Conservation (phyloP, 2,797 vertebrate genomes). For the Labroides dimidiatus region DNA sequence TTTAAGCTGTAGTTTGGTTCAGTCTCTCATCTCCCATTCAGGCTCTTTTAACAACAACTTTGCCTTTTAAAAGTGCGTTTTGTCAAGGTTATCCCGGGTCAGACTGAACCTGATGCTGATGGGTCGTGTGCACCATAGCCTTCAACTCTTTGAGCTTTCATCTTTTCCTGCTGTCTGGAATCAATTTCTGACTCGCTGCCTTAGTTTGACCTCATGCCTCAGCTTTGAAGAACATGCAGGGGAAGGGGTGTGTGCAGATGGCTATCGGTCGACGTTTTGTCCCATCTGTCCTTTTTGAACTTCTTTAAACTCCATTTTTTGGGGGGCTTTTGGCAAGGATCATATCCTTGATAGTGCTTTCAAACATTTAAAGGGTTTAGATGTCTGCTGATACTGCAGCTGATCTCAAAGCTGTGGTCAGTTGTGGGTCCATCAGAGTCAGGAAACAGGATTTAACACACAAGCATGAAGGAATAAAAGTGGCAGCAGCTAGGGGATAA, state of each 20-base stretch:
- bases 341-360: neutral
- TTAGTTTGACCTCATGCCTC: slow-evolving; percentile 51
- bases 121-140: slow-evolving; percentile 16
- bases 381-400: neutral
- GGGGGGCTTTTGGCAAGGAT: neutral
- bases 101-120: slow-evolving; percentile 27
- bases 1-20: neutral
- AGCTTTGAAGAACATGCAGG: slow-evolving; percentile 38
- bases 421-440: slow-evolving; percentile 16
- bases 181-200: slow-evolving; percentile 53
- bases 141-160: slow-evolving; percentile 40
- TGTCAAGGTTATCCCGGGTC: slow-evolving; percentile 38
- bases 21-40: neutral
- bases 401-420: slow-evolving; percentile 15
- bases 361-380: slow-evolving; percentile 3
- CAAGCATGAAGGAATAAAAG: slow-evolving; percentile 5
- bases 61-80: neutral
- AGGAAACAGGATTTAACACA: slow-evolving; percentile 24
- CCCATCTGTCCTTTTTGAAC: slow-evolving; percentile 10
- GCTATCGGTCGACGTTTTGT: slow-evolving; percentile 19
- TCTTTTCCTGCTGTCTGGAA: slow-evolving; percentile 56
- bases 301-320: neutral
- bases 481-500: neutral
- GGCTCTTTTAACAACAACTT: no score
- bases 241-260: neutral